phyloP scores from a whole-genome alignment of 1,140 invertebrate genomes.

The Ceratosolen solmsi region DNA sequence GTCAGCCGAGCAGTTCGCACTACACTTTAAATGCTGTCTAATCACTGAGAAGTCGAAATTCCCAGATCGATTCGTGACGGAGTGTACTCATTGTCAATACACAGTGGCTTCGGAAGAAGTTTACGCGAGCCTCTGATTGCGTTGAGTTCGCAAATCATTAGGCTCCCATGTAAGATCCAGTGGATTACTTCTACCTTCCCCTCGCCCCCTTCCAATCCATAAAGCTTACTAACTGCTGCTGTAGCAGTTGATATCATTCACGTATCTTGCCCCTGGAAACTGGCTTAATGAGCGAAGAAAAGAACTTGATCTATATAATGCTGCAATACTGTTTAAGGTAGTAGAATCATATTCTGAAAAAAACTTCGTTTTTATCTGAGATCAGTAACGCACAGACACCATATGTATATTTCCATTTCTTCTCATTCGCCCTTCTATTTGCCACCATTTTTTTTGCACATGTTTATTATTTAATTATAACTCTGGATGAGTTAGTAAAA shows the following conservation, averaged over 20 bases:
- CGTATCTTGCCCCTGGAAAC: too few relatives aligned
- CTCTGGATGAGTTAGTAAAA: background rate
- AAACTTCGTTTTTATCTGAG: background rate
- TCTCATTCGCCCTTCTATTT: background rate
- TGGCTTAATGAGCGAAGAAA: too few relatives aligned
- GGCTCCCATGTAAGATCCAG: background rate
- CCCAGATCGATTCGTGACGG: background rate
- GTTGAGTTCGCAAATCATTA: background rate
- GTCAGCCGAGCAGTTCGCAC: background rate
- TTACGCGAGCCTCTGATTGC: constrained; percentile 27
- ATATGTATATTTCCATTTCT: background rate
- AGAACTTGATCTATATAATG: too few relatives aligned
- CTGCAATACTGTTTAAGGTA: too few relatives aligned
- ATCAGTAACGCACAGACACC: background rate
- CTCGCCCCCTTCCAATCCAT: too few relatives aligned
- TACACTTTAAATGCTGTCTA: background rate
- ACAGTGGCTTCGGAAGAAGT: constrained; percentile 4
- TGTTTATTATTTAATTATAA: constrained; percentile 3
- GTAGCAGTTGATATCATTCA: too few relatives aligned
- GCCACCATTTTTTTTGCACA: background rate
- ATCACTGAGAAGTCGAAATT: background rate
- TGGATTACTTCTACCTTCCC: background rate
- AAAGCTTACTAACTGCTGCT: too few relatives aligned
- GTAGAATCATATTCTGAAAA: too few relatives aligned
- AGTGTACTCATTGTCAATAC: background rate